phyloP scores from a whole-genome alignment of 2,888 invertebrate species.

The Patella caerulea region DNA sequence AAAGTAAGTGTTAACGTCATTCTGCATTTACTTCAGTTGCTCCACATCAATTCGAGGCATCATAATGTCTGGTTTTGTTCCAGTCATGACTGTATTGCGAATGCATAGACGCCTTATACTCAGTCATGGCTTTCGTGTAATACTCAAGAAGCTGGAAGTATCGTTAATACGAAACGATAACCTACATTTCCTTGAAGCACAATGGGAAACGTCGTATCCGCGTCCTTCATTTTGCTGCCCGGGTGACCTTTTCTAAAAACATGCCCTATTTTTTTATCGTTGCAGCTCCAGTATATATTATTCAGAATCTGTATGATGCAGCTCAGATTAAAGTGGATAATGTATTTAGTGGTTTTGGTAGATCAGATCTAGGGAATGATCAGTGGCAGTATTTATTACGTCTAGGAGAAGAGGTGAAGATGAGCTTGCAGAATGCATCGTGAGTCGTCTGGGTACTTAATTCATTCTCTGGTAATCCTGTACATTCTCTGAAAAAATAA shows the following conservation, averaged over 20 bases:
- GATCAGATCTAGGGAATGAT: conserved; percentile 85
- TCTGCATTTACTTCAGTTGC: background rate
- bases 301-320: conserved; percentile 95
- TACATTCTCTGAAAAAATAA: background rate
- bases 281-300: conserved; percentile 89
- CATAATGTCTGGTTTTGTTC: conserved; percentile 1
- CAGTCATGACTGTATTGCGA: background rate
- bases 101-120: too few relatives aligned
- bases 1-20: conserved; percentile 75
- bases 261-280: background rate
- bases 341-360: conserved; percentile 73
- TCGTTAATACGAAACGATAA: too few relatives aligned
- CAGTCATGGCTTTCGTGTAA: too few relatives aligned
- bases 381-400: conserved; percentile 95
- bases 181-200: too few relatives aligned
- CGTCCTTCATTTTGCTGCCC: too few relatives aligned
- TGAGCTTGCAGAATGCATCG: conserved; percentile 86
- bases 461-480: background rate
- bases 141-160: too few relatives aligned
- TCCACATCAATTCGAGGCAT: background rate
- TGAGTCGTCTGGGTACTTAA: conserved; percentile 65
- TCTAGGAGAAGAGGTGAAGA: conserved; percentile 87
- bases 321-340: conserved; percentile 95
- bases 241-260: too few relatives aligned
- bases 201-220: too few relatives aligned